These are phyloP conservation scores for Pseudomyrmex flavicornis DNA, from an alignment of 1,140 invertebrate species.

Conservation along the genomic window DNA sequence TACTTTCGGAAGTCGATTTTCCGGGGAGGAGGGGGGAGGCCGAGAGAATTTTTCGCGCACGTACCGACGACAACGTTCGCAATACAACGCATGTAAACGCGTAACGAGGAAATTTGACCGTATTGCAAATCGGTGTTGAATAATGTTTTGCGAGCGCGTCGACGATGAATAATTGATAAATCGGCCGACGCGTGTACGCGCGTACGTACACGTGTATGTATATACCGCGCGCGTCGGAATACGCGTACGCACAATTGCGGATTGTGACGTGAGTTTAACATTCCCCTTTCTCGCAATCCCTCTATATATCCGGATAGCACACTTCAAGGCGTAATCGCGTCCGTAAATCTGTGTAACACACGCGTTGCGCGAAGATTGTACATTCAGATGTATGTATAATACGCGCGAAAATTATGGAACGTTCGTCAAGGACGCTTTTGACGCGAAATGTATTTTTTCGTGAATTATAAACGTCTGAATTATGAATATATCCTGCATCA, in stretches of 20 bases:
- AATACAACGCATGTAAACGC: slow-evolving; percentile 19
- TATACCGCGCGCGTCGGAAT: slow-evolving; percentile 24
- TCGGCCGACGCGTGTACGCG: not conserved
- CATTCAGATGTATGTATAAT: no score
- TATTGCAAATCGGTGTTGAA: slow-evolving; percentile 31
- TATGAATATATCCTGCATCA: no score
- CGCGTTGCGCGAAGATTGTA: no score
- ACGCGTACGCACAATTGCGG: not conserved
- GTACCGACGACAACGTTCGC: not conserved
- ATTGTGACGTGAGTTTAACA: slow-evolving; percentile 4
- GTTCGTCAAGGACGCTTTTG: no score
- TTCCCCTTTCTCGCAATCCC: no score
- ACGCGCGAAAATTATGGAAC: no score
- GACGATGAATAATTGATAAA: slow-evolving; percentile 55
- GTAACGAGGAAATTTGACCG: slow-evolving; percentile 49
- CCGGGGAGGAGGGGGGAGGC: no score
- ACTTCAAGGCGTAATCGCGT: no score
- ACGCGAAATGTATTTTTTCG: no score
- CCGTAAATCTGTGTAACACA: no score
- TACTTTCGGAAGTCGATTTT: slow-evolving; percentile 43
- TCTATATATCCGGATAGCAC: no score
- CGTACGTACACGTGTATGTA: slow-evolving; percentile 8
- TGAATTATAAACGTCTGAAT: no score
- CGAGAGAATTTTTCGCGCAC: not conserved
- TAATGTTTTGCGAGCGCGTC: slow-evolving; percentile 43